These are phyloP conservation scores for Herpetotheres cachinnans DNA, from an alignment of 2,113 vertebrate species.

Conservation along the genomic window DNA sequence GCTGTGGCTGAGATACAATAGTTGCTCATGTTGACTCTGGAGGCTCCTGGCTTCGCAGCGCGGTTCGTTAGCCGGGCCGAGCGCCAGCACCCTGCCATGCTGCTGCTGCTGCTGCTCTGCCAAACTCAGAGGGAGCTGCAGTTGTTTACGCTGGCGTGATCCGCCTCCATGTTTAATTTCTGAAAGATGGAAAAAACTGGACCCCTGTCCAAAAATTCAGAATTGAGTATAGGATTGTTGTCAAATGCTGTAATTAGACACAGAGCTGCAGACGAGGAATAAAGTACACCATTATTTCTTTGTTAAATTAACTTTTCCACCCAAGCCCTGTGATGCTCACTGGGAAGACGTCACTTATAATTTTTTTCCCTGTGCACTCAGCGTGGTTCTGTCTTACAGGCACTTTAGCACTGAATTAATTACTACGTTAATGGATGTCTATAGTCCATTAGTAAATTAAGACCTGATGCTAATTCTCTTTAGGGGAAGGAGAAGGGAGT, in stretches of 20 bases:
- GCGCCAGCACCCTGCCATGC: neutral
- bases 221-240: neutral
- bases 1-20: neutral
- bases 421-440: constrained; percentile 51
- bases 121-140: neutral
- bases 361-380: neutral
- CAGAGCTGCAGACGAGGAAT: neutral
- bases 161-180: neutral
- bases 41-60: fast-evolving
- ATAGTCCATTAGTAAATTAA: constrained; percentile 60
- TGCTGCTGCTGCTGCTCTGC: neutral
- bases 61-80: fast-evolving
- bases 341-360: constrained; percentile 3
- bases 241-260: neutral
- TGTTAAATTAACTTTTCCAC: constrained; percentile 22
- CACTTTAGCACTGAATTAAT: constrained; percentile 67
- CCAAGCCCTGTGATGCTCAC: neutral
- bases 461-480: constrained; percentile 50
- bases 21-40: neutral
- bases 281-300: neutral
- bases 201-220: neutral
- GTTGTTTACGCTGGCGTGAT: neutral
- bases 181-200: neutral
- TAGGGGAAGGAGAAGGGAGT: neutral
- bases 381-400: neutral